Base-by-base conservation (phyloP, 2,113 vertebrate genomes). In the Stictonetta naevosa region DNA sequence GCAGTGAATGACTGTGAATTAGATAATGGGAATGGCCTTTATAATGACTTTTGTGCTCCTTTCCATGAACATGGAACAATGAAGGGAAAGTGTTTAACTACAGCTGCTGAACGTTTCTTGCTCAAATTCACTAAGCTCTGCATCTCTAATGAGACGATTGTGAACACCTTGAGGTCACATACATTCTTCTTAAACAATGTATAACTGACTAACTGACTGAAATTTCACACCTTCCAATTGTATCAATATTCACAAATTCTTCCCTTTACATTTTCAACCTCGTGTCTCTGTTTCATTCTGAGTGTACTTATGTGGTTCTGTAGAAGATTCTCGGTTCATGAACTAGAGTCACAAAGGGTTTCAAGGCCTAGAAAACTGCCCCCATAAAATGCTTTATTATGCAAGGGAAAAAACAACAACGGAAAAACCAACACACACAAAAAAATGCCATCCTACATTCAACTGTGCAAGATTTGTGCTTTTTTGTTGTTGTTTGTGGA, bases 131-230 rank as follows among this genome's bases (percentile, higher is more conserved):
- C 62, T 40, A 4, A 52, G 44, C 19, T 28, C 20, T 10, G 7
- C 2, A 3, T 22, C 22, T 33, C 7, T 19, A 48, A 10, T 3
- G 17, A 71, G 42, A 16, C 29, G 33, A 53, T 52, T 76, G 10
- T 75, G 34, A 58, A 29, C 36, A 46, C 40, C 21, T 23, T 17
- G 4, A 22, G 12, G 26, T 72, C 53, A 42, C 11, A 4, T 16
- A 3, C 46, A 9, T 48, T 40, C n/a, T 26, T 69, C 53, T 48
- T 67, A 67, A 83, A 16, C 21, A 36, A 18, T 2, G 16, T 1
- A 0, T 60, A 44, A 56, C 33, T 13, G 68, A 21, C 19, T 58
- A 4, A 2, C 0, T 5, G 25, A 33, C 0, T 36, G 44, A 44
- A 56, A 14, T 28, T 26, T 33, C 34, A 71, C 66, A 40, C 13